Evolutionary conservation across 2,797 vertebrate genomes (phyloP).

Genomic region (Pygocentrus nattereri): DNA sequence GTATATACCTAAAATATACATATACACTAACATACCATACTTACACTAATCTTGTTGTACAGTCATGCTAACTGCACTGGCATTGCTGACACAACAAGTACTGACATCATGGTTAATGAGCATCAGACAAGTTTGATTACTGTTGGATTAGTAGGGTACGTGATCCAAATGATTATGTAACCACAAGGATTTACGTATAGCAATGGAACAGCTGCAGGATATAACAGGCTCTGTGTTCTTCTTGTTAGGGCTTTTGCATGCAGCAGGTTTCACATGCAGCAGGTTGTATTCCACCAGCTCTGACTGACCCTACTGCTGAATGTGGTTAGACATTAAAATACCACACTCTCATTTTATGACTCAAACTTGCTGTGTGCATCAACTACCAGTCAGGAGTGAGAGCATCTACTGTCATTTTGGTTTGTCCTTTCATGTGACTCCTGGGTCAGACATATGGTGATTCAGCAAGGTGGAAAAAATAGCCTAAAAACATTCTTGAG

Average conservation of each 20-base stretch:
- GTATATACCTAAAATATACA: no score
- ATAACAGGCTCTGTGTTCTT: neutral
- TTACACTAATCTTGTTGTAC: no score
- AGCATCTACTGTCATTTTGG: neutral
- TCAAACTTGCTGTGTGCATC: neutral
- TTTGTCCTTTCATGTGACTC: neutral
- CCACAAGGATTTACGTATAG: neutral
- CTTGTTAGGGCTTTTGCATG: neutral
- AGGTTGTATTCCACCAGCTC: neutral
- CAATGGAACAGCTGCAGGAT: neutral
- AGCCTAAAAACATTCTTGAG: neutral
- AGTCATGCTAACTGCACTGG: no score
- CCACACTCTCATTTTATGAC: slow-evolving; percentile 9
- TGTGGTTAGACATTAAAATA: neutral
- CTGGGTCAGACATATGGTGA: neutral
- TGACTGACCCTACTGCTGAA: neutral
- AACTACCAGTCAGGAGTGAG: neutral
- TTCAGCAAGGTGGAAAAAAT: neutral
- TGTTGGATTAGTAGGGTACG: no score
- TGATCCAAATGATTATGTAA: slow-evolving; percentile 1
- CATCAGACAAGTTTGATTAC: no score
- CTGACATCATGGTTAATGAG: no score
- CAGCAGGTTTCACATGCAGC: neutral
- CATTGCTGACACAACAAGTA: no score
- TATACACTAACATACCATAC: no score